A percentile compares a stretch with the other conserved stretches of the same genome.
Evolutionary conservation across 2,888 invertebrate genomes (phyloP).

Genomic region (Volucella inanis): DNA sequence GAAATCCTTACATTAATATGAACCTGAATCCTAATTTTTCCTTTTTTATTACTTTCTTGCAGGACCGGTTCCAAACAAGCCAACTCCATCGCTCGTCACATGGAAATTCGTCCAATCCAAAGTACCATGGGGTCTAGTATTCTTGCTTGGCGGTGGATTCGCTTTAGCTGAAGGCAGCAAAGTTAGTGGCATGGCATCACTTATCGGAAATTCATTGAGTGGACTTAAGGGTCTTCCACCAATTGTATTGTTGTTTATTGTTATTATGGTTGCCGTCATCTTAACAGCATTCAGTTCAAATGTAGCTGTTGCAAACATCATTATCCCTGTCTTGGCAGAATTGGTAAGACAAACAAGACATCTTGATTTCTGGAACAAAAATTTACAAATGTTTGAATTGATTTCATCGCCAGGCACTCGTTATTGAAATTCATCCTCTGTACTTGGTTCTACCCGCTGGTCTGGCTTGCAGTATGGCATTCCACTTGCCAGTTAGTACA

Average conservation of each 20-base stretch:
- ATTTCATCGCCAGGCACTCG: constrained; percentile 85
- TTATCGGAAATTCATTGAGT: constrained; percentile 89
- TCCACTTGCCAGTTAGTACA: constrained; percentile 97
- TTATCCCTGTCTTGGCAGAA: constrained; percentile 92
- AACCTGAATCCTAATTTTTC: no score
- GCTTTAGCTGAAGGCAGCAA: constrained; percentile 94
- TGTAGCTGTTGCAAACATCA: constrained; percentile 94
- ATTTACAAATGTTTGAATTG: background rate
- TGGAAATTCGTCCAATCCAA: constrained; percentile 94
- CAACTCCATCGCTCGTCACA: constrained; percentile 89
- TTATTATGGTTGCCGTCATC: constrained; percentile 89
- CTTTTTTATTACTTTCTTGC: constrained; percentile 7
- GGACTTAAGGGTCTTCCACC: constrained; percentile 87
- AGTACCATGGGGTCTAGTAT: constrained; percentile 95
- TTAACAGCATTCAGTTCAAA: constrained; percentile 96
- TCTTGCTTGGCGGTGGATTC: constrained; percentile 95
- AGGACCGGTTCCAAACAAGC: constrained; percentile 84
- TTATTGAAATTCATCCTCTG: constrained; percentile 90
- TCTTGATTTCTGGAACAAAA: background rate
- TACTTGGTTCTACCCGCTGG: constrained; percentile 95
- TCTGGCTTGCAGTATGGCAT: constrained; percentile 94
- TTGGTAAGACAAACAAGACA: constrained; percentile 84
- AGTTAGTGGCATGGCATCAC: constrained; percentile 89
- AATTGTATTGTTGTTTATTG: constrained; percentile 88
- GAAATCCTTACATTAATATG: no score